Conservation (phyloP, 2,797 vertebrate species). For the Sebastes matsubarae region DNA sequence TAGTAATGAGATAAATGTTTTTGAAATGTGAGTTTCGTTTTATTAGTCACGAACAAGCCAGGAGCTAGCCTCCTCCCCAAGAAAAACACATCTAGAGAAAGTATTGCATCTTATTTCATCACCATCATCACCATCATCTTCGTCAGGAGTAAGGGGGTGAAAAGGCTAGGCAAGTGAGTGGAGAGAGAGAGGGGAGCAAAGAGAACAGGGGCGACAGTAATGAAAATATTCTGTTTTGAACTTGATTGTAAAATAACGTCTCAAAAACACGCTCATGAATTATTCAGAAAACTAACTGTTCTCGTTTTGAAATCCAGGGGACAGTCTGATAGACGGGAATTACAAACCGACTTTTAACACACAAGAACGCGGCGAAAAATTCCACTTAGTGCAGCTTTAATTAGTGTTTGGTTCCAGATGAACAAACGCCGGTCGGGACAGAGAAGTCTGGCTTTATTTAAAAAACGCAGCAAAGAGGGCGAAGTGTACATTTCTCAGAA, state of each 20-base stretch:
- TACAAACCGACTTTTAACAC: constrained; percentile 23
- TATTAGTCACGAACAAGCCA: constrained; percentile 86
- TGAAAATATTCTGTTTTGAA: constrained; percentile 67
- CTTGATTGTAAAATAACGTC: constrained; percentile 56
- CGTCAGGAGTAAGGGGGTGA: constrained; percentile 84
- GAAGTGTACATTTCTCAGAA: background rate
- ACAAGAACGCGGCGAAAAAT: constrained; percentile 15
- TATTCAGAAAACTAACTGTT: constrained; percentile 45
- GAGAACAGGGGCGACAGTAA: constrained; percentile 57
- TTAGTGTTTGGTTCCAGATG: constrained; percentile 30
- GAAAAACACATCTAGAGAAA: constrained; percentile 84
- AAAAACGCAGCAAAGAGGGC: constrained; percentile 16
- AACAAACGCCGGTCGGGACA: constrained; percentile 24
- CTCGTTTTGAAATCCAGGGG: constrained; percentile 27
- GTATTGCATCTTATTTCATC: constrained; percentile 81
- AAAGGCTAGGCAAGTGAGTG: constrained; percentile 81
- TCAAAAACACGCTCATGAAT: constrained; percentile 42
- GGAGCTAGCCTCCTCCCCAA: constrained; percentile 83
- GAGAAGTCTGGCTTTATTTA: constrained; percentile 4
- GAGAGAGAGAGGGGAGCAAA: constrained; percentile 54
- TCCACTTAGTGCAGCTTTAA: constrained; percentile 37
- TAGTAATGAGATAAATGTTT: constrained; percentile 87
- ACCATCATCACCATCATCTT: constrained; percentile 83
- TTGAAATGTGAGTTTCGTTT: constrained; percentile 84
- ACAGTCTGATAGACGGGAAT: constrained; percentile 18